Evolutionary conservation across 2,888 invertebrate species (phyloP).

Genomic region (Apotomis capreana): DNA sequence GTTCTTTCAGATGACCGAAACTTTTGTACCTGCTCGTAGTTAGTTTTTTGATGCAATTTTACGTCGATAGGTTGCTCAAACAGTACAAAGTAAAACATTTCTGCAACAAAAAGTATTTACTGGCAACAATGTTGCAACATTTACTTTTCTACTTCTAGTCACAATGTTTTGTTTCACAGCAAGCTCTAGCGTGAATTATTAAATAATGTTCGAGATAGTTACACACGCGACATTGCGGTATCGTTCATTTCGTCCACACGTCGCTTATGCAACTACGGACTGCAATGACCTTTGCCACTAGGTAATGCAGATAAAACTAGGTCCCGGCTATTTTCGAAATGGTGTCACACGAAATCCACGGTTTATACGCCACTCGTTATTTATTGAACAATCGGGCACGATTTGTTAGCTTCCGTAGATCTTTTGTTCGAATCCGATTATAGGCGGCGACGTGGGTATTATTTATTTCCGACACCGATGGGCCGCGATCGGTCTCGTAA

Average conservation of each 20-base stretch:
- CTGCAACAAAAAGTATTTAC: background rate
- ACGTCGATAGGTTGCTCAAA: too few relatives aligned
- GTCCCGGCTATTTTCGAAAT: constrained; percentile 61
- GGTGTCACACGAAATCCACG: constrained; percentile 53
- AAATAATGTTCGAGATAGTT: constrained; percentile 36
- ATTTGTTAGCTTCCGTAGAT: background rate
- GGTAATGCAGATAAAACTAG: constrained; percentile 60
- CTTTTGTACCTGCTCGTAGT: too few relatives aligned
- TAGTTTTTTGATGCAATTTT: too few relatives aligned
- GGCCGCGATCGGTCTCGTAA: background rate
- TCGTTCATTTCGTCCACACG: constrained; percentile 52
- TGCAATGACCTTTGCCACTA: constrained; percentile 61
- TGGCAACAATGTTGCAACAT: background rate
- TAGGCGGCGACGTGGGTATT: background rate
- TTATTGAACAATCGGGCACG: constrained; percentile 17
- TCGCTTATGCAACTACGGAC: constrained; percentile 41
- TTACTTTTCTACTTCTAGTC: too few relatives aligned
- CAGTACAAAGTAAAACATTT: background rate
- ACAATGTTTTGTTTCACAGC: background rate
- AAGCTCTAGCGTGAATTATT: constrained; percentile 7
- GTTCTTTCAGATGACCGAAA: too few relatives aligned
- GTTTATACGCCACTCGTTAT: constrained; percentile 47
- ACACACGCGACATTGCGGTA: constrained; percentile 62
- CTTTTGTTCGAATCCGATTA: constrained; percentile 6
- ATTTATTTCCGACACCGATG: constrained; percentile 13